Conservation (phyloP, 92 coral and sea anemone species). For the Heteractis magnifica region DNA sequence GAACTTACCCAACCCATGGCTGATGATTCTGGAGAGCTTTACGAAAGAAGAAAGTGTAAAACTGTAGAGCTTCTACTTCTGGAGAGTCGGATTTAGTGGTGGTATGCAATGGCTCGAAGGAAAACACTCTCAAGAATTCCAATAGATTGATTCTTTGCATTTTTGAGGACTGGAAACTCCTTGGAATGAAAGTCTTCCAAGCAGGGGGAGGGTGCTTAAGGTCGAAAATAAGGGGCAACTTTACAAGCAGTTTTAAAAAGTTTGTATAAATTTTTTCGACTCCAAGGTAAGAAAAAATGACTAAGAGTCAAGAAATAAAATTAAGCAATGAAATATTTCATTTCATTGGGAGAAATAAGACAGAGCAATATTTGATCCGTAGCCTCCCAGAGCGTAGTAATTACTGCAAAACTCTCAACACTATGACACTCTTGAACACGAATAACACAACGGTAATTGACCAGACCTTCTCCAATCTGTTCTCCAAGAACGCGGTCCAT, state of each 20-base stretch:
- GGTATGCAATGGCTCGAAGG: not conserved
- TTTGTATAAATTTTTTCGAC: not conserved
- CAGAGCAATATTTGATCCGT: not conserved
- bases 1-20: conserved; percentile 15
- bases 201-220: not conserved
- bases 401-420: not conserved
- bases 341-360: not conserved
- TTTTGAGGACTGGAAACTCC: conserved; percentile 1
- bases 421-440: not conserved
- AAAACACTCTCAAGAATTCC: not conserved
- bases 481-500: conserved; percentile 1
- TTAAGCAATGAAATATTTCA: not conserved
- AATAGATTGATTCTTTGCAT: not conserved
- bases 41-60: not conserved
- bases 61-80: not conserved
- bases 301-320: not conserved
- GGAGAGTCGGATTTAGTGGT: not conserved
- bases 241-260: not conserved
- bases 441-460: not conserved
- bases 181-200: not conserved
- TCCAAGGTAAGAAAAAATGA: not conserved
- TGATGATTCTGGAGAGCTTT: not conserved
- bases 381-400: not conserved
- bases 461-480: conserved; percentile 4
- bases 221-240: not conserved